phyloP scores from a whole-genome alignment of 2,888 invertebrate species.

The Papilio demoleus region DNA sequence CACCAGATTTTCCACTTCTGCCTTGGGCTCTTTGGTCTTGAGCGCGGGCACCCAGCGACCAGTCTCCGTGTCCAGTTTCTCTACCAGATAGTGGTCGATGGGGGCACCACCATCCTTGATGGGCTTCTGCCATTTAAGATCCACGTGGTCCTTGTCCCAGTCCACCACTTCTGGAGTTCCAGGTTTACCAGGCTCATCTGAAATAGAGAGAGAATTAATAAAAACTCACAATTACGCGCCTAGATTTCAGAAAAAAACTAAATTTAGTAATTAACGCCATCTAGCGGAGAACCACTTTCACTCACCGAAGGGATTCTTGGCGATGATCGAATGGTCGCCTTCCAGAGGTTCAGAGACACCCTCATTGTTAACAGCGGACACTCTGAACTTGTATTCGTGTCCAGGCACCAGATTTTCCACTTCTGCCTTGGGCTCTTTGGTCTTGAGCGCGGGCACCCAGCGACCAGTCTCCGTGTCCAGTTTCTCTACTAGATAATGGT shows the following conservation, averaged over 20 bases:
- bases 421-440: constrained; percentile 93
- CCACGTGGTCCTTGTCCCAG: constrained; percentile 99
- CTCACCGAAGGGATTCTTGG: constrained; percentile 98
- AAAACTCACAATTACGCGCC: too few relatives aligned
- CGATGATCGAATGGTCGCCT: constrained; percentile 94
- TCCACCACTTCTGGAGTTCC: constrained; percentile 95
- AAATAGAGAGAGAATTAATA: constrained; percentile 78
- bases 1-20: constrained; percentile 94
- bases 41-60: constrained; percentile 87
- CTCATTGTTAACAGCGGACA: constrained; percentile 97
- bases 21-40: constrained; percentile 90
- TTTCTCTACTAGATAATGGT: constrained; percentile 97
- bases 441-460: constrained; percentile 85
- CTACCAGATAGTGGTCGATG: constrained; percentile 96
- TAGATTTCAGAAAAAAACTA: too few relatives aligned
- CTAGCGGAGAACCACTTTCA: too few relatives aligned
- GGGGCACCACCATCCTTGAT: constrained; percentile 97
- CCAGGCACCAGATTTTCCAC: constrained; percentile 96
- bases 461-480: constrained; percentile 91
- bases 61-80: constrained; percentile 93
- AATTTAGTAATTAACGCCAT: too few relatives aligned
- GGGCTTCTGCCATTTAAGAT: constrained; percentile 97
- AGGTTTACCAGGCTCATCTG: constrained; percentile 96
- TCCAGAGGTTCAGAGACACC: constrained; percentile 98
- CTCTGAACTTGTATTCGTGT: constrained; percentile 99